These are phyloP conservation scores for Luperina nickerlii DNA, from an alignment of 2,888 invertebrate species.

Conservation along the genomic window DNA sequence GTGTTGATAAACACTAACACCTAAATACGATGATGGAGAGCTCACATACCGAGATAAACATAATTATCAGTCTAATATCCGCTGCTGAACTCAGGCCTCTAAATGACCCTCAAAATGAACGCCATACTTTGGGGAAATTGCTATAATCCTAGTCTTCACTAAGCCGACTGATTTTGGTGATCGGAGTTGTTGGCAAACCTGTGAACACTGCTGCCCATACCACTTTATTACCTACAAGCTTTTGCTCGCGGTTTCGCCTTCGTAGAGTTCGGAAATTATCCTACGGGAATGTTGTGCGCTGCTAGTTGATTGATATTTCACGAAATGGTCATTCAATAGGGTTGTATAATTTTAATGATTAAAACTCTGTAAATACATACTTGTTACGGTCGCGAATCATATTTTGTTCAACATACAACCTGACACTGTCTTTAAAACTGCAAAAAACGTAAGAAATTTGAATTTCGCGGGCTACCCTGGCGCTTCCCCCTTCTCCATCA, in stretches of 20 bases:
- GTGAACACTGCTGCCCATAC: no score
- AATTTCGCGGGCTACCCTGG: no score
- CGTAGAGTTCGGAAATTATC: not conserved
- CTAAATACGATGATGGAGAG: constrained; percentile 23
- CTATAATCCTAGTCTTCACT: not conserved
- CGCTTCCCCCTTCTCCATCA: not conserved
- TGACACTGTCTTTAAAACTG: no score
- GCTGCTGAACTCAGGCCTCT: not conserved
- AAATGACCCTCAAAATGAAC: not conserved
- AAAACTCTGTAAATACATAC: no score
- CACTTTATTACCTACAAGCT: not conserved
- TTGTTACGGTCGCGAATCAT: no score
- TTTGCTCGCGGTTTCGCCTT: not conserved
- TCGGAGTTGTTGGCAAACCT: not conserved
- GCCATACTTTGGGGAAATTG: not conserved
- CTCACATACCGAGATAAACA: not conserved
- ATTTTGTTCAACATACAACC: no score
- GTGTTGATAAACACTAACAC: constrained; percentile 28
- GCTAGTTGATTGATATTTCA: no score
- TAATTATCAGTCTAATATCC: not conserved
- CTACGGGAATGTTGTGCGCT: not conserved
- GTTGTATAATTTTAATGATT: no score
- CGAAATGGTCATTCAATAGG: no score
- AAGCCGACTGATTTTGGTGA: not conserved
- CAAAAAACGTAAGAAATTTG: no score